A percentile compares a stretch with the other conserved stretches of the same genome.
Evolutionary conservation across 2,113 vertebrate species (phyloP).

Genomic region (Tichodroma muraria): DNA sequence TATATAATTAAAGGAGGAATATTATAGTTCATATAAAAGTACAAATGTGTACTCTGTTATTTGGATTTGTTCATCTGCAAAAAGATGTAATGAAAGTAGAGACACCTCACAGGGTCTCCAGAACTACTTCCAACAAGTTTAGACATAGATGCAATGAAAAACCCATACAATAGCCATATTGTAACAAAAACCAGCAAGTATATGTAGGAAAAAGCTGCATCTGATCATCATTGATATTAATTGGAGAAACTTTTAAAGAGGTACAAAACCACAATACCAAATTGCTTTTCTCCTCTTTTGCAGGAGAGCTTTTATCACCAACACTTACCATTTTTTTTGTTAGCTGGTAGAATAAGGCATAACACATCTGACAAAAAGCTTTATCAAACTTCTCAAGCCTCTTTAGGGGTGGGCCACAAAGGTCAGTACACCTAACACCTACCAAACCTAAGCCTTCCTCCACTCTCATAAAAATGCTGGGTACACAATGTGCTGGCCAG

Average conservation of each 20-base stretch:
- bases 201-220: neutral
- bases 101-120: neutral
- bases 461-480: neutral
- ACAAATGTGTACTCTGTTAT: neutral
- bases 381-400: neutral
- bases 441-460: neutral
- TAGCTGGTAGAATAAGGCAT: neutral
- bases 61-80: neutral
- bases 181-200: neutral
- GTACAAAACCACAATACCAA: neutral
- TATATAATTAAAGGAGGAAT: neutral
- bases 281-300: neutral
- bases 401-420: neutral
- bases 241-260: neutral
- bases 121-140: neutral
- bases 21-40: neutral
- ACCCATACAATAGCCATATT: rapidly evolving
- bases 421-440: neutral
- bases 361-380: neutral
- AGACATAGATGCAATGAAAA: neutral
- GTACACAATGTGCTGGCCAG: neutral
- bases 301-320: neutral
- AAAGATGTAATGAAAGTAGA: neutral
- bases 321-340: neutral
- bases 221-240: neutral